Base-by-base conservation (phyloP, 2,888 invertebrate species). In the Ryuthela nishihirai region DNA sequence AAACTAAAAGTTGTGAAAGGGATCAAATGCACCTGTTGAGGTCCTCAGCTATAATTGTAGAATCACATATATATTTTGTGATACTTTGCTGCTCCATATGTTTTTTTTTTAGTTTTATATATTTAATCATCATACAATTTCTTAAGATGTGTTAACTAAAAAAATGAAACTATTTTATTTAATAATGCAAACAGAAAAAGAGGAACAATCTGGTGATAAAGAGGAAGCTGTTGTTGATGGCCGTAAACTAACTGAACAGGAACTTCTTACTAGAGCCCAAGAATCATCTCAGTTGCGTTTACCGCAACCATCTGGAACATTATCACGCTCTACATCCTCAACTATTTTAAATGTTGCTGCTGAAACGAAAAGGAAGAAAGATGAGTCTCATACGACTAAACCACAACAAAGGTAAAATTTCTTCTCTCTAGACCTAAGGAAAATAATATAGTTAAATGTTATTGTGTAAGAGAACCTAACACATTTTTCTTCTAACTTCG, bases 211-310 rank as follows among this genome's bases (percentile, higher is more conserved):
- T 9, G 24, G 42, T 24, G 59, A 64, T 26, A 52, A 62, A 39
- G 54, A 54, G 24, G 54, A 63, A 32, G 43, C 53, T 9, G 26
- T 54, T 25, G 55, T 52, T 43, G 62, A 62, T 53, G 55, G 55
- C 40, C 65, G 72, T 10, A 69, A 69, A 20, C 55, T 72, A 24
- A 71, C 71, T 3, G 72, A 72, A 45, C 62, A 68, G 26, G 71
- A 70, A 42, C 54, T 72, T 18, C 43, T 68, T 4, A 64, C 66
- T 12, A 47, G 66, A 39, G 67, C 65, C 23, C 68, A 67, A 17
- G 69, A 68, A 45, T 49, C 65, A 7, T 65, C 56, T 38, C 67
- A 61, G 45, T 65, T 45, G 53, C 64, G 61, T 46, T 54, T 54
- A 25, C 69, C 59, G 53, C 69, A 34, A 53, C 64, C 29, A 62